Evolutionary conservation across 2,113 vertebrate genomes (phyloP).

Genomic region (Nestor notabilis): DNA sequence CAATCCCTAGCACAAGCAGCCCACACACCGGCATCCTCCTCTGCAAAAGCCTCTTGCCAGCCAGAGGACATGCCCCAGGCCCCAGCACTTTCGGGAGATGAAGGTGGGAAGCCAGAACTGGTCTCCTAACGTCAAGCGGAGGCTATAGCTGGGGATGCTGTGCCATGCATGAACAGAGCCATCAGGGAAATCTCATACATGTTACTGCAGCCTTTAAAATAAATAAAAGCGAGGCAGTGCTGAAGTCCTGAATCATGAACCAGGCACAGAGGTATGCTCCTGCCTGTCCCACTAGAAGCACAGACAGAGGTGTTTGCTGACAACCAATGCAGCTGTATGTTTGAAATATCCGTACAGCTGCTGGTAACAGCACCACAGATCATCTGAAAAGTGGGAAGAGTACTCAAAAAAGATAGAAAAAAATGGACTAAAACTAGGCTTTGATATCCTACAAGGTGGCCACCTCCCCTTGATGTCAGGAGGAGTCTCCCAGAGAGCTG

Average conservation of each 20-base stretch:
- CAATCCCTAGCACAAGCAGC: conserved; percentile 4
- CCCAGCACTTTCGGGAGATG: not conserved
- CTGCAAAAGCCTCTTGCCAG: not conserved
- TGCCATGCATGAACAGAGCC: not conserved
- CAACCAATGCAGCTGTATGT: not conserved
- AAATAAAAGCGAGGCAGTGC: not conserved
- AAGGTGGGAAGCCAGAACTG: not conserved
- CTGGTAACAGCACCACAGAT: not conserved
- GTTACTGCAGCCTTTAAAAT: not conserved
- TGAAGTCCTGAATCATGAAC: not conserved
- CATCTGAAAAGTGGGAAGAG: not conserved
- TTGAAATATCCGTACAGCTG: not conserved
- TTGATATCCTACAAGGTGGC: not conserved
- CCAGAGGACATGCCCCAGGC: not conserved
- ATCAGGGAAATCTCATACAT: accelerated
- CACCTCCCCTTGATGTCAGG: not conserved
- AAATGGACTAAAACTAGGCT: not conserved
- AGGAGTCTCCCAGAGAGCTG: not conserved
- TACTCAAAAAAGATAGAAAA: not conserved
- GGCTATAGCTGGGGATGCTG: not conserved
- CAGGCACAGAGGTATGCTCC: accelerated
- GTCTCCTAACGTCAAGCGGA: accelerated
- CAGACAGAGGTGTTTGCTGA: not conserved
- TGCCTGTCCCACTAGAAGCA: not conserved
- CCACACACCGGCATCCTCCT: not conserved